These are phyloP conservation scores for Tinamus major DNA, from an alignment of 2,797 vertebrate species.

Conservation along the genomic window DNA sequence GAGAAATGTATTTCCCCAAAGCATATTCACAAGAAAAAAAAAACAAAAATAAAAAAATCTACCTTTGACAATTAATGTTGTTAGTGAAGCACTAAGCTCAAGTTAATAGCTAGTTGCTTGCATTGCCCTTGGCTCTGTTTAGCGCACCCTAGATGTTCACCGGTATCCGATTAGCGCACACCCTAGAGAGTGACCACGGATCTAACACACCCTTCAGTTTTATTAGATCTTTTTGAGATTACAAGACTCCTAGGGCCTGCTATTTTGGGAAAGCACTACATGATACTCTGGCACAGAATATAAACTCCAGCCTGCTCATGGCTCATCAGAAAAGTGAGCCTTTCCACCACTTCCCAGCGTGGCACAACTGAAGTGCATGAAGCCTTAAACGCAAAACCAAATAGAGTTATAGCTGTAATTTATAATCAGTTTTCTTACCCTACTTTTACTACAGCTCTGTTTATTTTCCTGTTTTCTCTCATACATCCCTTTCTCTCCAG, in stretches of 20 bases:
- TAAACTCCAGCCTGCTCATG: background rate
- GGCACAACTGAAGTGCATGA: background rate
- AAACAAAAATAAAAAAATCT: no score
- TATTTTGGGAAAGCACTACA: background rate
- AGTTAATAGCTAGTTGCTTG: background rate
- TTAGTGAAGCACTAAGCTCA: background rate
- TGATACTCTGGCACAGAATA: background rate
- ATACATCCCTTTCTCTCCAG: background rate
- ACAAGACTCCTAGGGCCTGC: background rate
- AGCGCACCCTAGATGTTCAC: background rate
- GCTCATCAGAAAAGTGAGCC: background rate
- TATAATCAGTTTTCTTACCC: background rate
- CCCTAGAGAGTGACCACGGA: background rate
- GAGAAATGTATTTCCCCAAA: background rate
- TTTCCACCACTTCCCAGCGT: background rate
- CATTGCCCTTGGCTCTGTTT: background rate
- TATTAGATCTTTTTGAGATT: background rate
- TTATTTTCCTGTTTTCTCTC: background rate
- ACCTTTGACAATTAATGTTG: background rate
- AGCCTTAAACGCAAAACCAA: background rate
- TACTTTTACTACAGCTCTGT: background rate
- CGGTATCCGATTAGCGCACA: background rate
- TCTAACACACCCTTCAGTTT: background rate
- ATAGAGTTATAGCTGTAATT: background rate
- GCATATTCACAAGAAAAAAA: background rate